Evolutionary conservation across 2,113 vertebrate species (phyloP).

Genomic region (Galemys pyrenaicus): DNA sequence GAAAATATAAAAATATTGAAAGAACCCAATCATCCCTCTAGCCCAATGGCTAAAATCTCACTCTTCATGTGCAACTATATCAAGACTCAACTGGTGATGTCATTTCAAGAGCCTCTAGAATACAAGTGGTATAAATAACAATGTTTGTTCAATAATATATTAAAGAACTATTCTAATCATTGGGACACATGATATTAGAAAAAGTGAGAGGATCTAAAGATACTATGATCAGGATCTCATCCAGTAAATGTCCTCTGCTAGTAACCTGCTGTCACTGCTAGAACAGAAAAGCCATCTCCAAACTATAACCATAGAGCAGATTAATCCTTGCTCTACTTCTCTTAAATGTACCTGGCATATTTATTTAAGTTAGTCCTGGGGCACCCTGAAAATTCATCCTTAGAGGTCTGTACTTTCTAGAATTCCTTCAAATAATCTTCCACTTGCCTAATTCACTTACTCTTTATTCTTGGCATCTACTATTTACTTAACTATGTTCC

Average conservation of each 20-base stretch:
- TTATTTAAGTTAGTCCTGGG: not conserved
- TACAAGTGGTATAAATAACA: not conserved
- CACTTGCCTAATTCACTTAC: not conserved
- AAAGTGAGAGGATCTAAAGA: not conserved
- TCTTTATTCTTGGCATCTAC: not conserved
- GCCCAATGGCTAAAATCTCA: not conserved
- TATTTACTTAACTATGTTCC: not conserved
- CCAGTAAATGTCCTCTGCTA: not conserved
- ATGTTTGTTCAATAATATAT: not conserved
- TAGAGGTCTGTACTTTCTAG: not conserved
- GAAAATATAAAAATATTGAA: too few species aligned
- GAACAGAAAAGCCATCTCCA: not conserved
- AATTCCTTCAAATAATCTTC: not conserved
- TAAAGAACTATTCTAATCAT: not conserved
- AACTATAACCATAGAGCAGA: not conserved
- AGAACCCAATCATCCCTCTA: not conserved
- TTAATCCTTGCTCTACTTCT: not conserved
- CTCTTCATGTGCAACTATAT: not conserved
- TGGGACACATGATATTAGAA: not conserved
- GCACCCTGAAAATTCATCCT: not conserved
- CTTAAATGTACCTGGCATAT: not conserved
- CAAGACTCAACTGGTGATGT: not conserved
- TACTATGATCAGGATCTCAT: not conserved
- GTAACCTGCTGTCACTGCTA: not conserved
- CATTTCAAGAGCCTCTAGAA: constrained; percentile 6